Evolutionary conservation across 2,113 vertebrate genomes (phyloP), one percentile per base, ranked within the genome.

Genomic region (Anhinga anhinga): DNA sequence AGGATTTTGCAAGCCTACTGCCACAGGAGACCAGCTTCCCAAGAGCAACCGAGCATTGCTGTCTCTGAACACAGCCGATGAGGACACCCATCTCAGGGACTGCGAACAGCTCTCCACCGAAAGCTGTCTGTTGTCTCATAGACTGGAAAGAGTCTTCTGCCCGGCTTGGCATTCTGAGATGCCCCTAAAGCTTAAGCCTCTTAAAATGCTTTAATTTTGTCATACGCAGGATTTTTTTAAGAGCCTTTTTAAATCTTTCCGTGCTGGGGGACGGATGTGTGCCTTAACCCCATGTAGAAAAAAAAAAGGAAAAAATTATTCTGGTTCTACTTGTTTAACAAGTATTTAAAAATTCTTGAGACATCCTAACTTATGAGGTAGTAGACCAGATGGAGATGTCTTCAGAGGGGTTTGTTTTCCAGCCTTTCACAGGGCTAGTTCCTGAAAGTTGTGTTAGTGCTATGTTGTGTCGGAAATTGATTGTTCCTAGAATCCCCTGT

Each of bases 51-150:
- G 45, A 47, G 47, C 26, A 11, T 10, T 1, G 1, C 49, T 36
- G 27, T 4, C 40, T 23, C 82, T 50, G 34, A 55, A 45, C 50
- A 20, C 32, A 47, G 7, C 13, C 6, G 0, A 27, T 6, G 8
- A 85, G 65, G 50, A 58, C 36, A 10, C 38, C 14, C 5, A 1
- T 44, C 2, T 0, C n/a, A 59, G 30, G 27, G 32, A 25, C 23
- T 69, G 32, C 14, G 15, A 42, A 21, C 30, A 62, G 9, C 0
- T 0, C 20, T 72, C n/a, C 4, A 1, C 59, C n/a, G 53, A 73
- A 73, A 61, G 40, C 44, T 42, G 7, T 23, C 25, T 42, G 22
- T 38, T 61, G 9, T 30, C 76, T n/a, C 5, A 11, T 7, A n/a
- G 58, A 29, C 29, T 53, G 13, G 27, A 59, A 42, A 74, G 34